Conservation (phyloP, 2,888 invertebrate species). For the Trilocha varians region DNA sequence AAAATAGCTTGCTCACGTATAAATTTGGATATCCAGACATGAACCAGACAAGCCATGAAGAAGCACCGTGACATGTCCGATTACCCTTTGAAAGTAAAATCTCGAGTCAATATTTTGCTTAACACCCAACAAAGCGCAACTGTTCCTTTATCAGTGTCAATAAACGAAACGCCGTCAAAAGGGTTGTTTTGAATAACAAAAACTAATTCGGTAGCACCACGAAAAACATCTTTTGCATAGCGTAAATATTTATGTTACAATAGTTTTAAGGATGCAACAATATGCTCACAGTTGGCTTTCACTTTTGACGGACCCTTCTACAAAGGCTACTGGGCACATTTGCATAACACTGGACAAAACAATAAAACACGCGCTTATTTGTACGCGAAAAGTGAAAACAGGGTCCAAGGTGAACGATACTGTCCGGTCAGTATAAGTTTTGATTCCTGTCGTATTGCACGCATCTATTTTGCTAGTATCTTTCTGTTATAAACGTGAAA, state of each 20-base stretch:
- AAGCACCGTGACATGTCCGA: not conserved
- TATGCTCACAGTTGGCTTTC: slow-evolving; percentile 64
- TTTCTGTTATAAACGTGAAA: slow-evolving; percentile 1
- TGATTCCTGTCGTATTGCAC: slow-evolving; percentile 52
- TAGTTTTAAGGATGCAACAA: slow-evolving; percentile 55
- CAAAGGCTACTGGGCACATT: slow-evolving; percentile 58
- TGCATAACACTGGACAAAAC: slow-evolving; percentile 64
- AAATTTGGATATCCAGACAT: too few relatives aligned
- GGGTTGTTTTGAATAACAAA: slow-evolving; percentile 65
- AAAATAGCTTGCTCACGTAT: too few relatives aligned
- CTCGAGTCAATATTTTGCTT: slow-evolving; percentile 9
- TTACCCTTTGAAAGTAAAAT: not conserved
- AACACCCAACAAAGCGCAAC: slow-evolving; percentile 21
- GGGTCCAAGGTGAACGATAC: slow-evolving; percentile 45
- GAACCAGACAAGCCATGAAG: too few relatives aligned
- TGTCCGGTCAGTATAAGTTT: slow-evolving; percentile 47
- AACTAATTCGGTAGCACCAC: slow-evolving; percentile 53
- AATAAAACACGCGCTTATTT: slow-evolving; percentile 56
- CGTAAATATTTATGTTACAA: slow-evolving; percentile 66
- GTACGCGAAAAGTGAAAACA: slow-evolving; percentile 67
- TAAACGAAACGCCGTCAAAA: slow-evolving; percentile 50
- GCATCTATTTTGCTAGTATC: slow-evolving; percentile 21
- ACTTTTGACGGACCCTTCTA: slow-evolving; percentile 63
- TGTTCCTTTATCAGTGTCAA: slow-evolving; percentile 29
- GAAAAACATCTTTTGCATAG: slow-evolving; percentile 69